Percentiles rank a stretch among this genome's conserved stretches.
Evolutionary conservation across 2,888 invertebrate species (phyloP).

Genomic region (Ametastegia equiseti): DNA sequence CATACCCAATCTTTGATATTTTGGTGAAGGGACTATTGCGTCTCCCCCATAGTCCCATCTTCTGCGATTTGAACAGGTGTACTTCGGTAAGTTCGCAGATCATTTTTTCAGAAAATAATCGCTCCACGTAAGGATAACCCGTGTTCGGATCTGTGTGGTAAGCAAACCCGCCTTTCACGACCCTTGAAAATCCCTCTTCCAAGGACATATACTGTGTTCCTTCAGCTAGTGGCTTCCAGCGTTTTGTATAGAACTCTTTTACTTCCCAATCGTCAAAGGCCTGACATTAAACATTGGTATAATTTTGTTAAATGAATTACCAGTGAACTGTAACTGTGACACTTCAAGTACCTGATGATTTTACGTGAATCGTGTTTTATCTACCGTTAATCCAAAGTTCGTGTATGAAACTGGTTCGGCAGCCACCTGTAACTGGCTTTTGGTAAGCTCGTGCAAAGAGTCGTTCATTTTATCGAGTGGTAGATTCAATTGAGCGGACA

Average conservation of each 20-base stretch:
- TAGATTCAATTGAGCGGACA: slow-evolving; percentile 67
- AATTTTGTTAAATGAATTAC: not conserved
- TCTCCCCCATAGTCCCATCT: slow-evolving; percentile 60
- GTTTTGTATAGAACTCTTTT: slow-evolving; percentile 62
- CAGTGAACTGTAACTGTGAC: too few relatives aligned
- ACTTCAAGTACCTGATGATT: too few relatives aligned
- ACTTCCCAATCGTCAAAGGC: slow-evolving; percentile 61
- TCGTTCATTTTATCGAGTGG: slow-evolving; percentile 70
- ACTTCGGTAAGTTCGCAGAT: slow-evolving; percentile 69
- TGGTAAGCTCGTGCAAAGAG: slow-evolving; percentile 64
- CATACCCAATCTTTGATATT: slow-evolving; percentile 67
- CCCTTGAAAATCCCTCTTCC: slow-evolving; percentile 64
- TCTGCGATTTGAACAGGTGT: slow-evolving; percentile 61
- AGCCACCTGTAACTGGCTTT: slow-evolving; percentile 61
- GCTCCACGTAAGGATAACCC: slow-evolving; percentile 67
- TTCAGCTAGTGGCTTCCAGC: slow-evolving; percentile 65
- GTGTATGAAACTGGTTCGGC: slow-evolving; percentile 65
- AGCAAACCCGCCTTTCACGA: slow-evolving; percentile 65
- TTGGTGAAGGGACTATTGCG: slow-evolving; percentile 67
- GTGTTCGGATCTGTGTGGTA: slow-evolving; percentile 69
- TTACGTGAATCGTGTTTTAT: not conserved
- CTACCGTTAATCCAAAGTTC: slow-evolving; percentile 62
- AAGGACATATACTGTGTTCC: slow-evolving; percentile 61
- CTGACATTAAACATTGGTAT: not conserved
- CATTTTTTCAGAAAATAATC: slow-evolving; percentile 63